Conservation (phyloP, 92 coral and sea anemone species). For the Porites divaricata region DNA sequence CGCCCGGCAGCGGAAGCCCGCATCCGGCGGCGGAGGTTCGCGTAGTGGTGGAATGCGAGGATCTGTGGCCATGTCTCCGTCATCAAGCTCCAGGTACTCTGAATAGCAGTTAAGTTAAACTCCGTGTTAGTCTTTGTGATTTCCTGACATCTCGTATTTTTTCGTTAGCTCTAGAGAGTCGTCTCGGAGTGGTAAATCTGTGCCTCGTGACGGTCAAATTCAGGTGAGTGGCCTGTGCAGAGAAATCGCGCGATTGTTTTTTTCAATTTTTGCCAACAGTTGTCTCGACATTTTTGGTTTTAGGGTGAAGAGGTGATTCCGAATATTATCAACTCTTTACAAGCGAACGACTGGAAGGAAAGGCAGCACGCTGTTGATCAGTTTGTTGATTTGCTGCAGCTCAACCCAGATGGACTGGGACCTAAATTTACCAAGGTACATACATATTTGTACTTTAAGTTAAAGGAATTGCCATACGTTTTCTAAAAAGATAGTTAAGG, state of each 20-base stretch:
- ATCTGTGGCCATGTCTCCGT: slow-evolving; percentile 59
- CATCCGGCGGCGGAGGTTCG: slow-evolving; percentile 74
- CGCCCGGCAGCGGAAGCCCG: slow-evolving; percentile 81
- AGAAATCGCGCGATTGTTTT: too few relatives aligned
- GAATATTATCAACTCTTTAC: slow-evolving; percentile 68
- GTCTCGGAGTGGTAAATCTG: slow-evolving; percentile 75
- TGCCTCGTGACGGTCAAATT: slow-evolving; percentile 50
- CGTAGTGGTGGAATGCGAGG: slow-evolving; percentile 83
- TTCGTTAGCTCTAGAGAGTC: slow-evolving; percentile 68
- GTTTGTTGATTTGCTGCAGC: slow-evolving; percentile 75
- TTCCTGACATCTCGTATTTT: not conserved
- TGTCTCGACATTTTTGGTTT: not conserved
- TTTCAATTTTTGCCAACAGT: not conserved
- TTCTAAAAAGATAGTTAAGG: too few relatives aligned
- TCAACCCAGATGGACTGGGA: slow-evolving; percentile 81
- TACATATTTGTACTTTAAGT: too few relatives aligned
- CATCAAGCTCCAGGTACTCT: slow-evolving; percentile 73
- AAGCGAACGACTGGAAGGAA: slow-evolving; percentile 94
- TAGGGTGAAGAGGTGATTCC: slow-evolving; percentile 90
- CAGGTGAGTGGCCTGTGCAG: slow-evolving; percentile 45
- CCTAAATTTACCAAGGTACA: slow-evolving; percentile 90
- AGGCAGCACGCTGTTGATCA: slow-evolving; percentile 92
- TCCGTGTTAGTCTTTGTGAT: too few relatives aligned
- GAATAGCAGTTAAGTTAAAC: not conserved
- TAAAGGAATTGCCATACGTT: too few relatives aligned